Evolutionary conservation across 2,797 vertebrate species (phyloP).

Genomic region (Ceryle rudis): DNA sequence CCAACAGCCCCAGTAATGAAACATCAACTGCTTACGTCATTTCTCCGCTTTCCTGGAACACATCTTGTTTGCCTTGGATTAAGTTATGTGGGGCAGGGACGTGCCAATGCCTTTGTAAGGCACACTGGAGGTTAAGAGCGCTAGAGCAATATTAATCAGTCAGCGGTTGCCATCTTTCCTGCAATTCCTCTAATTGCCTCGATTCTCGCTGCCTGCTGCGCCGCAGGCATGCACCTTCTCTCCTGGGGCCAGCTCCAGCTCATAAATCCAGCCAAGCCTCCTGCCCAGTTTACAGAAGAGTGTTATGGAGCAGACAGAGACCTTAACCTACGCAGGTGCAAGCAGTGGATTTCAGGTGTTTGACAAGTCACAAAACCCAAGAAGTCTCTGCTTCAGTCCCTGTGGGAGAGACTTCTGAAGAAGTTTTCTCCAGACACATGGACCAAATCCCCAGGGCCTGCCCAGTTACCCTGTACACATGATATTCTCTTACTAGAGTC

Average conservation of each 20-base stretch:
- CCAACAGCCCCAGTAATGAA: not conserved
- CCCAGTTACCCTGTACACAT: accelerated
- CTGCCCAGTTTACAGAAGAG: not conserved
- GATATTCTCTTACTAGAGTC: not conserved
- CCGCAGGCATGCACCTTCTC: not conserved
- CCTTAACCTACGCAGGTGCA: not conserved
- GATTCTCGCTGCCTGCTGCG: not conserved
- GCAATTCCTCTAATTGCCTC: conserved; percentile 17
- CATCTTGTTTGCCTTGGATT: not conserved
- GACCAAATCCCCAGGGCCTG: not conserved
- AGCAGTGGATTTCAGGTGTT: not conserved
- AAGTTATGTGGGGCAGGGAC: not conserved
- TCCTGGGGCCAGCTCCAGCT: not conserved
- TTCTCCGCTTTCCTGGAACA: conserved; percentile 20
- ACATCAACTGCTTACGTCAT: not conserved
- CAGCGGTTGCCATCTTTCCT: not conserved
- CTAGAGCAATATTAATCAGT: conserved; percentile 36
- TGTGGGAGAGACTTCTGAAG: not conserved
- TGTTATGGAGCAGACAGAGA: not conserved
- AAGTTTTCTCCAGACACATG: not conserved
- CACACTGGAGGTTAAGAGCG: not conserved
- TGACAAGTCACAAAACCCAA: not conserved
- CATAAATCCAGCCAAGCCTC: not conserved
- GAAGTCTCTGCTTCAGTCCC: not conserved
- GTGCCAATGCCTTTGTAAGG: not conserved